A percentile compares a stretch with the other conserved stretches of the same genome.
These are phyloP conservation scores for Xanthia togata DNA, from an alignment of 2,888 invertebrate genomes.

Conservation along the genomic window DNA sequence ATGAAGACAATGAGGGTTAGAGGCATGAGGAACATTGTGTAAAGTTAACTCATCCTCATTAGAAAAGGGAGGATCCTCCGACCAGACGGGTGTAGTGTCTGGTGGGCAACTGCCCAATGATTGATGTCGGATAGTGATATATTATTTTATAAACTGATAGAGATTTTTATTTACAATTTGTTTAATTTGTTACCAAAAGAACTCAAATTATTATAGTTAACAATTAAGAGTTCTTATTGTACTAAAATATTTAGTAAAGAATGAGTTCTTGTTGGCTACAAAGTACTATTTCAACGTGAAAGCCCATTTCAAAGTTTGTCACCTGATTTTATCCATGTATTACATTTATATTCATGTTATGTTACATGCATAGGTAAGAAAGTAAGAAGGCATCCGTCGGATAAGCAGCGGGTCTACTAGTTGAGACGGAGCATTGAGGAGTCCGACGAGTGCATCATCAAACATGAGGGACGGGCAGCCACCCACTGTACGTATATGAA, in stretches of 20 bases:
- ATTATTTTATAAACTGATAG: no score
- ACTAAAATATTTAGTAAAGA: background rate
- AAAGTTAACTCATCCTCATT: no score
- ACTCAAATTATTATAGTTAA: background rate
- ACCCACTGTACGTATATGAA: slow-evolving; percentile 12
- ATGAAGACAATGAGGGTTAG: background rate
- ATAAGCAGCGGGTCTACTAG: background rate
- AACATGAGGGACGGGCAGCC: slow-evolving; percentile 9
- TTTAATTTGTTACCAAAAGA: background rate
- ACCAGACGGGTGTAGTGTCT: no score
- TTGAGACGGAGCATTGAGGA: background rate
- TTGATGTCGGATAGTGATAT: no score
- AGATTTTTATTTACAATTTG: background rate
- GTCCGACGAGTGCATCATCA: background rate
- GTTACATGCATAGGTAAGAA: background rate
- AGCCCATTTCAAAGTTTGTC: background rate
- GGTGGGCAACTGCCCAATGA: no score
- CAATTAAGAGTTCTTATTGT: background rate
- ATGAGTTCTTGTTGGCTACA: background rate
- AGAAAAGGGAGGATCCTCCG: no score
- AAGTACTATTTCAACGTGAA: background rate
- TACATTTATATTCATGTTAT: background rate
- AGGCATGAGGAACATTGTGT: no score
- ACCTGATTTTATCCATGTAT: background rate
- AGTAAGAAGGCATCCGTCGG: background rate